These are phyloP conservation scores for Platyrinchus mystaceus DNA, from an alignment of 2,797 vertebrate genomes.

Conservation along the genomic window DNA sequence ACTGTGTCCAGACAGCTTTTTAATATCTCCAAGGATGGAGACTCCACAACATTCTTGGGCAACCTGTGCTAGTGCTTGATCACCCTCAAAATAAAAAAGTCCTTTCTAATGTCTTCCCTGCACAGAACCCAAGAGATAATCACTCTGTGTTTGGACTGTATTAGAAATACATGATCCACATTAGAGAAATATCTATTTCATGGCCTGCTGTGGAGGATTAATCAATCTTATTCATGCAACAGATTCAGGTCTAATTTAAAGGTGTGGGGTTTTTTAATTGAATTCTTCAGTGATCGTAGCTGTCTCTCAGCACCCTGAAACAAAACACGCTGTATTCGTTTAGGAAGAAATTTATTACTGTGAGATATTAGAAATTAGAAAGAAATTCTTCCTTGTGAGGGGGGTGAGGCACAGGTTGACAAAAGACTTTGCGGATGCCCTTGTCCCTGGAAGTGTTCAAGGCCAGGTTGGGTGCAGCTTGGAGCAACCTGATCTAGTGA, in stretches of 20 bases:
- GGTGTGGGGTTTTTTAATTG: background rate
- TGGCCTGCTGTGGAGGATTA: background rate
- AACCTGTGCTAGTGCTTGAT: background rate
- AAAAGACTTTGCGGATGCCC: background rate
- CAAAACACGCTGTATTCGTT: background rate
- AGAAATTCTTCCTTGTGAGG: no score
- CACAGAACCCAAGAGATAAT: background rate
- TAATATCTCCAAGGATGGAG: background rate
- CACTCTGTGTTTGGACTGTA: background rate
- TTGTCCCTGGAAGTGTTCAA: background rate
- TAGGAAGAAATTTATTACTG: background rate
- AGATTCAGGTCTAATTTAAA: background rate
- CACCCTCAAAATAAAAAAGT: background rate
- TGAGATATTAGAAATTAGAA: no score
- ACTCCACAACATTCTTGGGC: background rate
- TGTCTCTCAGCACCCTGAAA: background rate
- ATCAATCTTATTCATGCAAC: background rate
- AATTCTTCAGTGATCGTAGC: background rate
- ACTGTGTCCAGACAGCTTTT: background rate
- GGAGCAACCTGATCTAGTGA: background rate
- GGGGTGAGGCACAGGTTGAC: background rate
- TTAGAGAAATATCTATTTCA: background rate
- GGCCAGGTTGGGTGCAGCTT: background rate
- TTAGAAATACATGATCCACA: background rate
- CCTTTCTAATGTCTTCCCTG: background rate